Evolutionary conservation across 2,113 vertebrate genomes (phyloP).

Genomic region (Anhinga anhinga): DNA sequence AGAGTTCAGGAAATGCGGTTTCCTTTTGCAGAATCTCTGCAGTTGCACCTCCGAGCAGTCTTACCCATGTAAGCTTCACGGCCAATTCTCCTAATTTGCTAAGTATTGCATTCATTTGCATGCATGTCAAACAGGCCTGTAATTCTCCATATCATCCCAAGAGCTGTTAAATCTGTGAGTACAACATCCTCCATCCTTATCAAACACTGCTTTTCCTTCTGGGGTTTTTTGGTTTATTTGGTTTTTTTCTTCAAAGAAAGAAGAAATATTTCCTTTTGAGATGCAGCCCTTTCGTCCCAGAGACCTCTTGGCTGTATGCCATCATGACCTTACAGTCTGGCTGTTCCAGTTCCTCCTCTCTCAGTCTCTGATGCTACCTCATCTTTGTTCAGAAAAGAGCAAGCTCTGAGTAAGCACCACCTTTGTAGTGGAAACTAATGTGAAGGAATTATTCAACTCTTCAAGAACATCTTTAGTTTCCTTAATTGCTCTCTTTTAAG

Average conservation of each 20-base stretch:
- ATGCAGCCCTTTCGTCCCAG: background rate
- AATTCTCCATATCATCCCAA: background rate
- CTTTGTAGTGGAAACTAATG: background rate
- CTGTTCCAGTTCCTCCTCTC: background rate
- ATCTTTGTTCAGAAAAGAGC: background rate
- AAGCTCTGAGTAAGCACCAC: background rate
- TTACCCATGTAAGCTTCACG: background rate
- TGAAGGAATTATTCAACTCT: slow-evolving; percentile 1
- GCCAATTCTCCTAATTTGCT: slow-evolving; percentile 21
- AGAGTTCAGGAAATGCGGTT: background rate
- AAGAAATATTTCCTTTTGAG: background rate
- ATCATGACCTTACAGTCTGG: background rate
- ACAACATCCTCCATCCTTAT: background rate
- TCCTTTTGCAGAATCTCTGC: background rate
- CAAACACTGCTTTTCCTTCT: background rate
- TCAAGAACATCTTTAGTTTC: background rate
- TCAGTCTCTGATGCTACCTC: background rate
- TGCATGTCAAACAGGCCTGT: background rate
- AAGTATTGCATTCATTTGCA: slow-evolving; percentile 13
- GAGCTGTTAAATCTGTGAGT: background rate
- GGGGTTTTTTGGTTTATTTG: background rate
- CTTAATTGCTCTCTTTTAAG: background rate
- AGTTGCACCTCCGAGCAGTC: background rate
- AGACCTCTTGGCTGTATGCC: background rate
- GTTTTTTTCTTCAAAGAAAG: background rate